A percentile compares a stretch with the other conserved stretches of the same genome.
Conservation (phyloP, 2,888 invertebrate genomes). For the Yponomeuta sedellus region DNA sequence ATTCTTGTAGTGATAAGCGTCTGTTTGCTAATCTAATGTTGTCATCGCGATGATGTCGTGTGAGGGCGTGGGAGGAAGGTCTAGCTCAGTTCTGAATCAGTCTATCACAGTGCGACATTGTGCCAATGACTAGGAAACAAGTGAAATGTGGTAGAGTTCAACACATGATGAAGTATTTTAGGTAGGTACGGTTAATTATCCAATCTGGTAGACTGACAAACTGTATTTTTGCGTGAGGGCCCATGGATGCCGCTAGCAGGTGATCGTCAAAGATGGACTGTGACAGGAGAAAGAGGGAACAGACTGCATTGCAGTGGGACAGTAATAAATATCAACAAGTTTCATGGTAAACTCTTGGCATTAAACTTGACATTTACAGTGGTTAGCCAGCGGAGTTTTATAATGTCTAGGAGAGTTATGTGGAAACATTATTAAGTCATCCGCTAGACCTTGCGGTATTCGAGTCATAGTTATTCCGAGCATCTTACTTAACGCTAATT, state of each 20-base stretch:
- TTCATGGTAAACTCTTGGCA: slow-evolving; percentile 9
- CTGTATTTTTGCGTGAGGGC: no score
- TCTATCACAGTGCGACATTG: background rate
- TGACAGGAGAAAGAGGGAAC: background rate
- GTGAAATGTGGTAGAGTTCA: slow-evolving; percentile 45
- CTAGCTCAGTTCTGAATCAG: slow-evolving; percentile 4
- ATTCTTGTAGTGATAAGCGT: slow-evolving; percentile 8
- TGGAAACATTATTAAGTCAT: slow-evolving; percentile 19
- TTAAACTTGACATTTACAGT: slow-evolving; percentile 17
- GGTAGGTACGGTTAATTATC: slow-evolving; percentile 34
- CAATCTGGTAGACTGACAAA: background rate
- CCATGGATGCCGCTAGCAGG: no score
- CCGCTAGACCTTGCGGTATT: slow-evolving; percentile 13
- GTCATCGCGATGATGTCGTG: slow-evolving; percentile 8
- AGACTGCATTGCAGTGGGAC: background rate
- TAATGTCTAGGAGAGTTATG: slow-evolving; percentile 2
- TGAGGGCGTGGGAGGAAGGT: slow-evolving; percentile 4
- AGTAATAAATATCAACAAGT: background rate
- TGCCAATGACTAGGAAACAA: background rate
- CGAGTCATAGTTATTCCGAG: slow-evolving; percentile 7
- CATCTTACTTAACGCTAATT: slow-evolving; percentile 11
- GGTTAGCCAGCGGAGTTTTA: slow-evolving; percentile 7
- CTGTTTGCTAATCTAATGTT: slow-evolving; percentile 11
- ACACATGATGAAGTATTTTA: slow-evolving; percentile 52
- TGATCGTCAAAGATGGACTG: no score